phyloP scores from a whole-genome alignment of 2,113 vertebrate genomes.

The Chamaetylas fuelleborni region DNA sequence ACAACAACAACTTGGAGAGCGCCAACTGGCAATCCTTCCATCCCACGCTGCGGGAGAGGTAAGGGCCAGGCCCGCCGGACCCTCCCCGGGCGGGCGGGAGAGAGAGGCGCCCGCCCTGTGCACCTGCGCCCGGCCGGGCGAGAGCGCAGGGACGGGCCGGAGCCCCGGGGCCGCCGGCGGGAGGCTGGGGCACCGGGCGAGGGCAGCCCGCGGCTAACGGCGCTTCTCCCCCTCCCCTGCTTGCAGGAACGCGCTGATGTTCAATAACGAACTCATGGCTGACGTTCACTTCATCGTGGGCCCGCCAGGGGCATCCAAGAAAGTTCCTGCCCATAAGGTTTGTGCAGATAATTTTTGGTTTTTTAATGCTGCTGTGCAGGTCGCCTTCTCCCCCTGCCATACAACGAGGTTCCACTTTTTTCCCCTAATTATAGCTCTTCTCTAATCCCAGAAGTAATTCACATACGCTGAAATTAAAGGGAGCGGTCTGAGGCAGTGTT shows the following conservation, averaged over 20 bases:
- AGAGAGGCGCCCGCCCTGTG: not conserved
- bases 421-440: not conserved
- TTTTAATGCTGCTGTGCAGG: not conserved
- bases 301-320: slow-evolving; percentile 80
- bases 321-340: slow-evolving; percentile 97
- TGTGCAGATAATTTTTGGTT: slow-evolving; percentile 16
- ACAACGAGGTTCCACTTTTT: not conserved
- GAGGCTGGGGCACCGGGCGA: not conserved
- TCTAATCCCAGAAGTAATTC: not conserved
- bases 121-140: slow-evolving; percentile 1
- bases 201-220: not conserved
- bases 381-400: not conserved
- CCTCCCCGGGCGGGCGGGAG: not conserved
- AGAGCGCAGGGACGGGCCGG: not conserved
- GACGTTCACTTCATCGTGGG: slow-evolving; percentile 96
- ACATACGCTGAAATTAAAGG: not conserved
- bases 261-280: slow-evolving; percentile 98
- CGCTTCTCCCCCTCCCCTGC: slow-evolving; percentile 42
- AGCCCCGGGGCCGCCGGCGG: not conserved
- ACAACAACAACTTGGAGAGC: slow-evolving; percentile 90
- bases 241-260: slow-evolving; percentile 95
- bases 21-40: slow-evolving; percentile 88
- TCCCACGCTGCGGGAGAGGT: slow-evolving; percentile 94
- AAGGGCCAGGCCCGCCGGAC: slow-evolving; percentile 44
- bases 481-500: not conserved